phyloP scores from a whole-genome alignment of 1,140 invertebrate genomes.

The Delia radicum region DNA sequence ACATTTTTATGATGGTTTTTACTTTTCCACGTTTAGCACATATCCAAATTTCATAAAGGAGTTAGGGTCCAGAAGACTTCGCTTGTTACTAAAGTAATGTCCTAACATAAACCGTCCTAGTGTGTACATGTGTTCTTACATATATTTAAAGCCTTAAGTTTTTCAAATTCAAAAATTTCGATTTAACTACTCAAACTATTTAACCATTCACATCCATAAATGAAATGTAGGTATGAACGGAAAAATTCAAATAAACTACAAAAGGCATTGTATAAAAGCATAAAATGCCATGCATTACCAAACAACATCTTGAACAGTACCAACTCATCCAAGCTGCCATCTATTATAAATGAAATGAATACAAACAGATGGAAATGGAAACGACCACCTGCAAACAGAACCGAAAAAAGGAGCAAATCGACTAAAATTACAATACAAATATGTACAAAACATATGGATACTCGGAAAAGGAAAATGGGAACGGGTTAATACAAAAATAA shows the following conservation, averaged over 20 bases:
- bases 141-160: no score
- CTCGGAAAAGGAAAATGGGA: no score
- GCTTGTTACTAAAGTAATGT: no score
- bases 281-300: conserved; percentile 16
- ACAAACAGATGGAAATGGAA: background rate
- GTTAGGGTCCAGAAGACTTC: no score
- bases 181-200: no score
- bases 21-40: no score
- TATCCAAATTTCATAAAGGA: no score
- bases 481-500: background rate
- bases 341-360: background rate
- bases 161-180: no score
- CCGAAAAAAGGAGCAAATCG: conserved; percentile 50
- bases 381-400: conserved; percentile 22
- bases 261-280: background rate
- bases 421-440: conserved; percentile 53
- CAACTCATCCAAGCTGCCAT: background rate
- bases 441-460: conserved; percentile 37
- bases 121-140: no score
- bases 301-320: background rate
- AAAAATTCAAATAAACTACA: background rate
- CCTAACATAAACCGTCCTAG: no score
- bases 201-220: no score
- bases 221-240: background rate
- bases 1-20: no score